Evolutionary conservation across 2,797 vertebrate species (phyloP).

Genomic region (Coendou prehensilis): DNA sequence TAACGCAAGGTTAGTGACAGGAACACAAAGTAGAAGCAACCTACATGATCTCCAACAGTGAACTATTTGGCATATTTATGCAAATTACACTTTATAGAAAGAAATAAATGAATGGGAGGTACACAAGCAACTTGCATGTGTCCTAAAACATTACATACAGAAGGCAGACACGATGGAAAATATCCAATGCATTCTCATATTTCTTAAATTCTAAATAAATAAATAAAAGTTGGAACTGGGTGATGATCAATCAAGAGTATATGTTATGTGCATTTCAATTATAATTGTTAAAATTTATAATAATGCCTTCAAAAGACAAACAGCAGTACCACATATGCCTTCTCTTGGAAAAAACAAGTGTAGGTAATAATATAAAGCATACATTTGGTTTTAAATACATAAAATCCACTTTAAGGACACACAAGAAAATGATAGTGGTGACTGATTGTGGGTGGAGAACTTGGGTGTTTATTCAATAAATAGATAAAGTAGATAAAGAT

Average conservation of each 20-base stretch:
- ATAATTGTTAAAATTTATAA: neutral
- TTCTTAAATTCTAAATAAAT: neutral
- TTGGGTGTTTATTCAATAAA: neutral
- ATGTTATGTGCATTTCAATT: neutral
- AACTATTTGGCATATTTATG: neutral
- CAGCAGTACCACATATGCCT: neutral
- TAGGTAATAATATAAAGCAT: neutral
- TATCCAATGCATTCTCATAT: neutral
- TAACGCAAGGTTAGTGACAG: too few relatives aligned
- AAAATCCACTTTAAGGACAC: neutral
- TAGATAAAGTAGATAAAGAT: neutral
- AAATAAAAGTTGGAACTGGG: neutral
- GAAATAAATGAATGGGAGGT: neutral
- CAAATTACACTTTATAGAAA: neutral
- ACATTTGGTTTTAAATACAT: neutral
- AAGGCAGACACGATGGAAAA: neutral
- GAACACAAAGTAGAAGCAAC: neutral
- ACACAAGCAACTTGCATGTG: neutral
- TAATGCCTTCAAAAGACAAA: neutral
- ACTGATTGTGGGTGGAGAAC: neutral
- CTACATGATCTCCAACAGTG: neutral
- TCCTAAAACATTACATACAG: neutral
- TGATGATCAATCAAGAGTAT: neutral
- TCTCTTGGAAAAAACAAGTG: neutral
- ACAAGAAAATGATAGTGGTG: neutral